Evolutionary conservation across 2,113 vertebrate genomes (phyloP), one percentile per base, ranked within the genome.

Genomic region (Barbus barbus): DNA sequence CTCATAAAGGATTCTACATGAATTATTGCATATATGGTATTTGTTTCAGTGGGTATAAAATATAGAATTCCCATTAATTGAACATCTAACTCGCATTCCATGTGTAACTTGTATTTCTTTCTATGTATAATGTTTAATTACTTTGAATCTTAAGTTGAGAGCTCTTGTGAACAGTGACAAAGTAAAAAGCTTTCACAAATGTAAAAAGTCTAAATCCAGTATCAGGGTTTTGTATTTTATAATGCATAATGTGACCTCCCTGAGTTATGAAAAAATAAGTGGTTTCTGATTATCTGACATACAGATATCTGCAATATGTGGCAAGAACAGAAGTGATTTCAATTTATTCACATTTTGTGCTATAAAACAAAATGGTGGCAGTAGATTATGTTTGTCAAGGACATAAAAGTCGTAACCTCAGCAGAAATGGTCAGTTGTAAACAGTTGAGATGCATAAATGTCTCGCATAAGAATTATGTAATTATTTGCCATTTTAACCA

Each of bases 11-110:
- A 67, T 36, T 67, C 31, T 36, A 22, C 13, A 18, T 26, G 1
- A 28, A 46, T 28, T 26, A 46, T 38, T 28, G n/a, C 28, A 60
- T 58, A 63, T 13, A 63, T 61, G 61, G 36, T 79, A 31, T 80
- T 80, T 80, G 60, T 78, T 61, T 20, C 13, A 78, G 46, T 74
- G 72, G 44, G 38, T 74, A 31, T 20, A 28, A 79, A n/a, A 13
- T 7, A 28, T 46, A 28, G n/a, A n/a, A 22, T 31, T 63, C 16
- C 14, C 24, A 63, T 63, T 46, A 4, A 79, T 12, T 41, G 6
- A n/a, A 78, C 56, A 41, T 61, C 61, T 28, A 65, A 28, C 24
- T 65, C n/a, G 20, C 24, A 80, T 80, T 44, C 60, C 38, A 18
- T n/a, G 31, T 16, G 75, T 36, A 77, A 77, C 24, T n/a, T n/a